Percentiles rank a stretch among this genome's conserved stretches.
Evolutionary conservation across 2,888 invertebrate genomes (phyloP).

Genomic region (Nezara viridula): DNA sequence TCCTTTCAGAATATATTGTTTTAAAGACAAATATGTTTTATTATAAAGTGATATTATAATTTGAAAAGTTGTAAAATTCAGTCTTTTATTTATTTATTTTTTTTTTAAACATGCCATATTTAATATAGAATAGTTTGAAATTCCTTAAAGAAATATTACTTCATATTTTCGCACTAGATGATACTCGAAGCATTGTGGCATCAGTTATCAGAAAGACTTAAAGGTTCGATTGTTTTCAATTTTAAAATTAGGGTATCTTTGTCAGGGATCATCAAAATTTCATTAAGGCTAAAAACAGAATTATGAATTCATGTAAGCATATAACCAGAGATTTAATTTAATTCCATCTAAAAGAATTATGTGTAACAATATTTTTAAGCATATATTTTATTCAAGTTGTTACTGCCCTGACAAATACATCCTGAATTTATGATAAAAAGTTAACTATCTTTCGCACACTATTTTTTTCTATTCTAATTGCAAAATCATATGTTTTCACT

Average conservation of each 20-base stretch:
- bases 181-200: not conserved
- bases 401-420: not conserved
- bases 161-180: not conserved
- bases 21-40: not conserved
- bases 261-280: not conserved
- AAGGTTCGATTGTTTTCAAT: not conserved
- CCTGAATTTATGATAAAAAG: not conserved
- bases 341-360: too few relatives aligned
- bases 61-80: not conserved
- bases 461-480: not conserved
- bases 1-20: constrained; percentile 11
- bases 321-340: too few relatives aligned
- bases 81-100: not conserved
- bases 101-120: not conserved
- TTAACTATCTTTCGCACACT: not conserved
- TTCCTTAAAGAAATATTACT: not conserved
- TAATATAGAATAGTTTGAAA: not conserved
- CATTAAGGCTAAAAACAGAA: not conserved
- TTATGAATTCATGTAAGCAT: too few relatives aligned
- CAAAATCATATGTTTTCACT: not conserved
- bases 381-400: not conserved
- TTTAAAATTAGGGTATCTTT: not conserved
- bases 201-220: too few relatives aligned
- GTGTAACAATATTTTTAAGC: too few relatives aligned
- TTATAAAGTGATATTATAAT: not conserved